These are phyloP conservation scores for Trematocara stigmaticum DNA, from an alignment of 2,113 vertebrate species.

Conservation along the genomic window DNA sequence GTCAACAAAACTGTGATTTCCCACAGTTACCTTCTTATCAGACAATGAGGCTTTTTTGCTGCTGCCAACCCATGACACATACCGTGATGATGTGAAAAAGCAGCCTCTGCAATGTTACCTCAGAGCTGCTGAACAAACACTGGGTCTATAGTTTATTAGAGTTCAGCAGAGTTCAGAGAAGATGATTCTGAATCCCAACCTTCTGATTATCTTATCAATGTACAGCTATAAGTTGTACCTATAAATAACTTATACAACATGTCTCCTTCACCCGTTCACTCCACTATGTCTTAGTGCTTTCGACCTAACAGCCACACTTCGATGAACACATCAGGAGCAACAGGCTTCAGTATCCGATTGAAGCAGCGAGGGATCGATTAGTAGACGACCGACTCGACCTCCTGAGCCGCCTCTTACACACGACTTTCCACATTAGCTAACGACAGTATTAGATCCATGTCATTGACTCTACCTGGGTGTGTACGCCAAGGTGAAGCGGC, in stretches of 20 bases:
- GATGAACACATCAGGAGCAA: not conserved
- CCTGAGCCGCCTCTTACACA: not conserved
- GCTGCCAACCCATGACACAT: conserved; percentile 32
- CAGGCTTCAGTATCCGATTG: not conserved
- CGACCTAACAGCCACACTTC: not conserved
- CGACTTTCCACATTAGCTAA: not conserved
- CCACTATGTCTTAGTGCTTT: not conserved
- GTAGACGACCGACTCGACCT: not conserved
- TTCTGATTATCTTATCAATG: not conserved
- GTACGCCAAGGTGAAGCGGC: conserved; percentile 88
- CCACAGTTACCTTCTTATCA: conserved; percentile 54
- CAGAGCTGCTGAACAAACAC: not conserved
- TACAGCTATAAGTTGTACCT: not conserved
- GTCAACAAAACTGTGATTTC: conserved; percentile 39
- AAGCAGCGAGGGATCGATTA: not conserved
- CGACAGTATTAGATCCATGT: not conserved
- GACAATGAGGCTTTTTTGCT: conserved; percentile 31
- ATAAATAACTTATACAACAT: not conserved
- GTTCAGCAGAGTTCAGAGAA: not conserved
- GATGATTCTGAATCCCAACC: not conserved
- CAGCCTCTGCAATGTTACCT: not conserved
- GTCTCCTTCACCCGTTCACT: not conserved
- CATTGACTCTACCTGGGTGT: conserved; percentile 80
- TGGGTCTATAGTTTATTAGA: not conserved
- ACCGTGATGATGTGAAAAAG: conserved; percentile 10